Conservation (phyloP, 2,797 vertebrate genomes). For the Simalia tracyae region DNA sequence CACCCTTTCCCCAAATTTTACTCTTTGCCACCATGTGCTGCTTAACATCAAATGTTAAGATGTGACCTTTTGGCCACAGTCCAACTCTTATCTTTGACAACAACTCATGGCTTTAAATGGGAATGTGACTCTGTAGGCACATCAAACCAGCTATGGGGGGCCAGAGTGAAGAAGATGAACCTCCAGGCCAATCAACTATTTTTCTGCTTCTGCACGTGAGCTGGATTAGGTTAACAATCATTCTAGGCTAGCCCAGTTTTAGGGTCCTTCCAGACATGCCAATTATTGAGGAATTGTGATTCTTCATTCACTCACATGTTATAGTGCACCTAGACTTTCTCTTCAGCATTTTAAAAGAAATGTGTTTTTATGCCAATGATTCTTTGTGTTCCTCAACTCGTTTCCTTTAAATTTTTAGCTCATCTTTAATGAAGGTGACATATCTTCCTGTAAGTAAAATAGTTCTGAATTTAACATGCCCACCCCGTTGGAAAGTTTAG, state of each 20-base stretch:
- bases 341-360: neutral
- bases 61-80: neutral
- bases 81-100: neutral
- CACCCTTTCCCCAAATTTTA: neutral
- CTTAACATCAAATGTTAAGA: neutral
- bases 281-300: neutral
- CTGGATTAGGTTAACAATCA: neutral
- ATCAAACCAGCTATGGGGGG: neutral
- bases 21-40: neutral
- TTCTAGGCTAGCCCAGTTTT: neutral
- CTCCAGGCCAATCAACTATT: neutral
- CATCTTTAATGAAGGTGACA: neutral
- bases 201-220: neutral
- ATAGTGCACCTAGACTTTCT: neutral
- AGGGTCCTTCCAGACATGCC: neutral
- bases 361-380: neutral
- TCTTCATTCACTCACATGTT: neutral
- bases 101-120: neutral
- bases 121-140: neutral
- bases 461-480: too few species aligned
- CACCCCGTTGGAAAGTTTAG: too few species aligned
- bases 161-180: neutral
- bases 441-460: too few species aligned
- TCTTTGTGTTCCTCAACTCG: neutral
- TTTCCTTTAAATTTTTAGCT: neutral